Evolutionary conservation across 2,888 invertebrate genomes (phyloP), one percentile per base, ranked within the genome.

Genomic region (Zaprionus lineosus): DNA sequence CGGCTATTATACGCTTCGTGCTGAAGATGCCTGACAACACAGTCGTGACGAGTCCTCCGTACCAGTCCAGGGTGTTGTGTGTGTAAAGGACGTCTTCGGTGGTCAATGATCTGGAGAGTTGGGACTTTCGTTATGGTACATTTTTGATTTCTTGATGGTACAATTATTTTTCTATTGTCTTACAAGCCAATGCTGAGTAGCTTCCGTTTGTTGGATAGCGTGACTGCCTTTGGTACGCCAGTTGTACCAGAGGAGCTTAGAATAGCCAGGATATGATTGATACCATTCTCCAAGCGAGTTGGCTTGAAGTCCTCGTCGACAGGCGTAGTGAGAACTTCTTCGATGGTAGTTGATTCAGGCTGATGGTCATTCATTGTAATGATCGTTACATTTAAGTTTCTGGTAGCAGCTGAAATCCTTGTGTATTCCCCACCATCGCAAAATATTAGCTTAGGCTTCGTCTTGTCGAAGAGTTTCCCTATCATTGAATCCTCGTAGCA

Each of bases 191-290:
- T 2, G 3, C 39, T 64, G 0, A 83, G 7, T 1, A 84, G 36
- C 15, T 57, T 74, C 1, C 21, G 63, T 33, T 62, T 82, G 8
- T 78, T 84, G 1, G 51, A 29, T 1, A 78, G 67, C 0, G 74
- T 86, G n/a, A 68, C 86, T 2, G 83, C 83, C 48, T 89, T 89
- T 0, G 88, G 87, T 0, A 39, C 36, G 0, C 89, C 87, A 0
- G 88, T 89, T 0, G 88, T 88, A 1, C 89, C 89, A 3, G 88
- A 88, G 0, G 89, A 84, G 33, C 88, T 86, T 0, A 88, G 58
- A 56, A 89, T 88, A 2, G 86, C 86, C 4, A 87, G 63, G 0
- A 76, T 81, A 48, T 88, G 86, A 40, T 85, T 62, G 8, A 61
- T 73, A 5, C 88, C 88, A 6, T 69, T 43, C 2, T 72, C 78